Evolutionary conservation across 2,797 vertebrate species (phyloP).

Genomic region (Florisuga fusca): DNA sequence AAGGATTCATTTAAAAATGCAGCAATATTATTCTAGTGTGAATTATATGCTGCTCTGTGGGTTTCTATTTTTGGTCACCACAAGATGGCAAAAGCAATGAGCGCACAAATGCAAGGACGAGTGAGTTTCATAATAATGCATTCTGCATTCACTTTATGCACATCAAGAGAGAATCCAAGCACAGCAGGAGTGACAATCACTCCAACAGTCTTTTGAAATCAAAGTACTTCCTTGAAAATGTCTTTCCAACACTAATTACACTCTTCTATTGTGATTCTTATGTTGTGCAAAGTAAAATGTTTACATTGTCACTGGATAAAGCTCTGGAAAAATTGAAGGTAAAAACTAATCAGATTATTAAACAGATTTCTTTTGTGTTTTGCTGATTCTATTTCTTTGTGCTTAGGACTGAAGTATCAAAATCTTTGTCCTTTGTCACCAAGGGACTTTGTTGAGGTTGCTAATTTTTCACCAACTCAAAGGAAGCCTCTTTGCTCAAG

Average conservation of each 20-base stretch:
- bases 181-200: constrained; percentile 65
- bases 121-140: constrained; percentile 46
- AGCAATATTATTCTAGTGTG: constrained; percentile 43
- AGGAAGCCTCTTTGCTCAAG: neutral
- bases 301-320: constrained; percentile 36
- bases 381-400: neutral
- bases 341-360: constrained; percentile 13
- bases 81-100: constrained; percentile 70
- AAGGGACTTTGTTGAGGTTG: neutral
- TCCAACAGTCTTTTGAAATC: constrained; percentile 51
- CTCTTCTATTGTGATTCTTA: constrained; percentile 21
- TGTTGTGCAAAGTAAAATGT: constrained; percentile 49
- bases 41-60: constrained; percentile 37
- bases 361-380: neutral
- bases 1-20: constrained; percentile 32
- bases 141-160: constrained; percentile 57
- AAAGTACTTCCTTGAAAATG: constrained; percentile 60
- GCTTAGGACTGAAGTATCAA: neutral
- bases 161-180: constrained; percentile 59
- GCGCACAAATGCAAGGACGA: constrained; percentile 42
- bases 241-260: constrained; percentile 51
- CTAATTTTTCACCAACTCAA: constrained; percentile 21
- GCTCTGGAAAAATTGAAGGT: neutral
- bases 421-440: neutral
- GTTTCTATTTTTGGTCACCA: constrained; percentile 70